These are phyloP conservation scores for Platyura marginata DNA, from an alignment of 1,140 invertebrate species.

Conservation along the genomic window DNA sequence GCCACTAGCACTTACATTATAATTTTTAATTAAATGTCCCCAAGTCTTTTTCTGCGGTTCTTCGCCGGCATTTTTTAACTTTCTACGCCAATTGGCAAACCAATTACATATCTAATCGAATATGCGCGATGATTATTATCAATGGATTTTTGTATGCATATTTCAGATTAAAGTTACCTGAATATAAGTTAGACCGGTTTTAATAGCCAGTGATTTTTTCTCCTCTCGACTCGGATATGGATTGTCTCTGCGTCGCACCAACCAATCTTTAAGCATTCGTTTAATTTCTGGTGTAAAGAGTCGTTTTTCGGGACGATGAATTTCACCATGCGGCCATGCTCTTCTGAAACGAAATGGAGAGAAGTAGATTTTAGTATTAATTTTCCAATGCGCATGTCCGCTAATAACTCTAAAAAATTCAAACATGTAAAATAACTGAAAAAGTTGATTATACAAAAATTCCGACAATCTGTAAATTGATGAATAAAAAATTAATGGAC, in stretches of 20 bases:
- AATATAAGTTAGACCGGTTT: slow-evolving; percentile 50
- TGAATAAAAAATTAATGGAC: neutral
- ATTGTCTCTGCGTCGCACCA: slow-evolving; percentile 46
- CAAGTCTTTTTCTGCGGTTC: slow-evolving; percentile 43
- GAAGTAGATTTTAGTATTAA: neutral
- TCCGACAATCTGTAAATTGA: neutral
- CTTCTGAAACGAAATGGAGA: slow-evolving; percentile 9
- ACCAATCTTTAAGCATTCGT: slow-evolving; percentile 48
- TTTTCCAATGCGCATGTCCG: no score
- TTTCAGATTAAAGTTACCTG: slow-evolving; percentile 26
- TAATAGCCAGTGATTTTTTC: slow-evolving; percentile 42
- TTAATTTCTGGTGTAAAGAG: slow-evolving; percentile 58
- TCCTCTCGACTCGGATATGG: slow-evolving; percentile 53
- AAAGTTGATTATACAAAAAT: neutral
- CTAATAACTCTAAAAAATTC: no score
- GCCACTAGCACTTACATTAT: slow-evolving; percentile 46
- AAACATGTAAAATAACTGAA: neutral
- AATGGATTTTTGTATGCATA: neutral
- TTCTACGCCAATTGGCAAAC: slow-evolving; percentile 57
- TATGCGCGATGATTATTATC: neutral
- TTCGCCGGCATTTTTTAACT: slow-evolving; percentile 46
- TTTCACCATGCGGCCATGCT: slow-evolving; percentile 17
- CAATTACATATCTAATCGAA: slow-evolving; percentile 46
- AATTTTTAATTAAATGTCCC: slow-evolving; percentile 50
- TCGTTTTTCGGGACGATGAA: slow-evolving; percentile 35